Percentiles rank a stretch among this genome's conserved stretches.
These are phyloP conservation scores for Loris lydekkerianus DNA, from an alignment of 2,797 vertebrate species.

Conservation along the genomic window DNA sequence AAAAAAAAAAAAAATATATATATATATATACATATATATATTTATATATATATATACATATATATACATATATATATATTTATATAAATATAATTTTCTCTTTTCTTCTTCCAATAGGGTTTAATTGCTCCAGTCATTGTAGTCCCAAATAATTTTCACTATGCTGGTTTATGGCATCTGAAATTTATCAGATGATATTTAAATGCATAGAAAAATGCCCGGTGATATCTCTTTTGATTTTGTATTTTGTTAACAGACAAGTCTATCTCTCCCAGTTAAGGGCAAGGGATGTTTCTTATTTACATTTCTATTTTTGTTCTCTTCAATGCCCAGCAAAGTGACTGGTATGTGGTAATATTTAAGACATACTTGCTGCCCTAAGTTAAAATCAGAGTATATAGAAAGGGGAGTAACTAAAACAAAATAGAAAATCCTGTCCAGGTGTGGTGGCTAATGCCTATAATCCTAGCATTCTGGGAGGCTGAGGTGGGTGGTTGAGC, in stretches of 20 bases:
- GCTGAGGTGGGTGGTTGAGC: too few relatives aligned
- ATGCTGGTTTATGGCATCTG: background rate
- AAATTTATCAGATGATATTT: constrained; percentile 54
- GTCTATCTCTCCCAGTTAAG: background rate
- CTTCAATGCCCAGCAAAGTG: background rate
- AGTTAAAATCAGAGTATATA: constrained; percentile 59
- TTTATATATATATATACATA: too few relatives aligned
- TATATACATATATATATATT: too few relatives aligned
- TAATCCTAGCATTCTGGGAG: too few relatives aligned
- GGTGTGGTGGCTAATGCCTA: too few relatives aligned
- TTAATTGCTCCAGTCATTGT: constrained; percentile 20
- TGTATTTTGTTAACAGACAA: constrained; percentile 38
- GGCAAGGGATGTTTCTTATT: constrained; percentile 47
- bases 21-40: too few relatives aligned
- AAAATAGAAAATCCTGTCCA: constrained; percentile 43
- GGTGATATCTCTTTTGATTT: constrained; percentile 36
- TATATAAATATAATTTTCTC: background rate
- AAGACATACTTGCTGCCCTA: constrained; percentile 46
- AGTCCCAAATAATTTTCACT: constrained; percentile 35
- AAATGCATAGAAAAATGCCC: background rate
- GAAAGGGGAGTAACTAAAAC: constrained; percentile 47
- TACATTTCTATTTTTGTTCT: background rate
- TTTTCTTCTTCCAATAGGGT: constrained; percentile 4
- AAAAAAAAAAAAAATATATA: too few relatives aligned
- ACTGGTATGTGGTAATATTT: background rate